These are phyloP conservation scores for Eupithecia centaureata DNA, from an alignment of 2,888 invertebrate species.

Conservation along the genomic window DNA sequence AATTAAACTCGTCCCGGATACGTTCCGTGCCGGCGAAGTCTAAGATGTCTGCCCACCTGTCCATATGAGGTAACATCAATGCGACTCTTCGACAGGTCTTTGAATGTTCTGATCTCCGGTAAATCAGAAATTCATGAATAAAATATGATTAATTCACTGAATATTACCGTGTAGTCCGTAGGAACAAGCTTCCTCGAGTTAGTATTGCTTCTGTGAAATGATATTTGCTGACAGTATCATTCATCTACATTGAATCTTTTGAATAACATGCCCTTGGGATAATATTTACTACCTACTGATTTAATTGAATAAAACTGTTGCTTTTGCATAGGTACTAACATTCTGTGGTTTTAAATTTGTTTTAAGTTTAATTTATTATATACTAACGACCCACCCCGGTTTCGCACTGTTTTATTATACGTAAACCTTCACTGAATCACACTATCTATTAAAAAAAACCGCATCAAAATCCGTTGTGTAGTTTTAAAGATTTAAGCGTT, in stretches of 20 bases:
- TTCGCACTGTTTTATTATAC: no score
- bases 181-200: background rate
- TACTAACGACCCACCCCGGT: no score
- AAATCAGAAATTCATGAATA: conserved; percentile 18
- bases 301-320: background rate
- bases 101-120: conserved; percentile 16
- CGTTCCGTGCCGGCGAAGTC: conserved; percentile 1
- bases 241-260: conserved; percentile 6
- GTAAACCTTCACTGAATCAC: no score
- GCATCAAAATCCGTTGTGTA: no score
- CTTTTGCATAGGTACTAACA: background rate
- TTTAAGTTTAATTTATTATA: no score
- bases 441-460: no score
- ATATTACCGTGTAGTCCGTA: background rate
- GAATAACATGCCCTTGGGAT: background rate
- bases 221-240: background rate
- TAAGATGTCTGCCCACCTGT: background rate
- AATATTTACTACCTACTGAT: background rate
- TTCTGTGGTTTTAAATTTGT: background rate
- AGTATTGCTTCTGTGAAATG: background rate
- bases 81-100: conserved; percentile 23
- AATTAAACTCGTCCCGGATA: background rate
- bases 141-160: conserved; percentile 7
- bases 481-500: no score
- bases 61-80: conserved; percentile 14